Evolutionary conservation across 2,888 invertebrate genomes (phyloP).

Genomic region (Dynastes maya): DNA sequence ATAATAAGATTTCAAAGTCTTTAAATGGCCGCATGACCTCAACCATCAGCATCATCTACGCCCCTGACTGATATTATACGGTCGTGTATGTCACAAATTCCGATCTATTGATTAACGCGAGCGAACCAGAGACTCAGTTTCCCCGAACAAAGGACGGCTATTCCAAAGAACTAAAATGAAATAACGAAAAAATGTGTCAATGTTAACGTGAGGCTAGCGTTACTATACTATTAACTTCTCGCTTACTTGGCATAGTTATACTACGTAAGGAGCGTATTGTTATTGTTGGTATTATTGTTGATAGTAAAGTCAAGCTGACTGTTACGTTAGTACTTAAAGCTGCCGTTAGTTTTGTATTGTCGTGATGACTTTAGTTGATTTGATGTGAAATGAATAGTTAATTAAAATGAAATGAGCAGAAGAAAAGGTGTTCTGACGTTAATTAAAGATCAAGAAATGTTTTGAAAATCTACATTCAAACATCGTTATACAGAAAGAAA

Average conservation of each 20-base stretch:
- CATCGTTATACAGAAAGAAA: too few relatives aligned
- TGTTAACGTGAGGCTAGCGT: constrained; percentile 5
- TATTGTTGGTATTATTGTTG: constrained; percentile 8
- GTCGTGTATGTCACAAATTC: constrained; percentile 27
- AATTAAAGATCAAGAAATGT: too few relatives aligned
- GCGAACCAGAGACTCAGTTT: constrained; percentile 13
- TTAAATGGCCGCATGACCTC: constrained; percentile 18
- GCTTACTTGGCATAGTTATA: not conserved
- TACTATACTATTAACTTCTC: constrained; percentile 1
- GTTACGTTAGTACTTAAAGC: constrained; percentile 1
- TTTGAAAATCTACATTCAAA: too few relatives aligned
- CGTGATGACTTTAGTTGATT: not conserved
- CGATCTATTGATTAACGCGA: constrained; percentile 34
- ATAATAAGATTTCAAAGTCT: not conserved
- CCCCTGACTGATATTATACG: constrained; percentile 34
- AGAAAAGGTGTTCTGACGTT: not conserved
- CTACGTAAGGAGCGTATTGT: not conserved
- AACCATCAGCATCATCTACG: constrained; percentile 21
- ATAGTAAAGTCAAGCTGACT: not conserved
- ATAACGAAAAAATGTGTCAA: constrained; percentile 22
- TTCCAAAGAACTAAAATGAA: constrained; percentile 2
- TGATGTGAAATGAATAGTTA: constrained; percentile 2
- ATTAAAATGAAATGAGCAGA: constrained; percentile 5
- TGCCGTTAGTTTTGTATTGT: constrained; percentile 9
- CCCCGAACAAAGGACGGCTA: constrained; percentile 22